phyloP scores from a whole-genome alignment of 1,140 invertebrate genomes.

The Diorhabda carinulata region DNA sequence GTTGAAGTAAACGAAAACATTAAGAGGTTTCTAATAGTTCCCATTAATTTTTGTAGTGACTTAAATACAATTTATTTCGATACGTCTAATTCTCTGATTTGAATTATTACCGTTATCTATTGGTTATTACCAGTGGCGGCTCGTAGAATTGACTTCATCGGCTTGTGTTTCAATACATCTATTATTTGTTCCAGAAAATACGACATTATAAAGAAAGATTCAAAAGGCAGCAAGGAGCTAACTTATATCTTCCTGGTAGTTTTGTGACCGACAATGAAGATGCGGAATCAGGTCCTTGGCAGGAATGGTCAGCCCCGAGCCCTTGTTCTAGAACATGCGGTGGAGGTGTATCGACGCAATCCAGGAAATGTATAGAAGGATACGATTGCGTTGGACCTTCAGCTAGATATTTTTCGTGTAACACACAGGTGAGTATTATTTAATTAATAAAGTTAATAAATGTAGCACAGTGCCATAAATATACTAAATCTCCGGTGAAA shows the following conservation, averaged over 20 bases:
- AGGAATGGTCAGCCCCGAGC: conserved; percentile 70
- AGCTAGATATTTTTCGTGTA: conserved; percentile 84
- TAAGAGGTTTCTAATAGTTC: too few relatives aligned
- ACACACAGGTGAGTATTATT: conserved; percentile 64
- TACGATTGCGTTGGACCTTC: conserved; percentile 69
- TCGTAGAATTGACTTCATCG: too few relatives aligned
- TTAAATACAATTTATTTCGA: too few relatives aligned
- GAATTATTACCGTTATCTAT: too few relatives aligned
- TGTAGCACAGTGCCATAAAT: too few relatives aligned
- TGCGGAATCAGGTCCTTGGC: conserved; percentile 61
- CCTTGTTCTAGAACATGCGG: conserved; percentile 84
- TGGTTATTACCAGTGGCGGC: too few relatives aligned
- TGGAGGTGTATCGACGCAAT: conserved; percentile 78
- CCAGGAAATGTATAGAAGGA: conserved; percentile 63
- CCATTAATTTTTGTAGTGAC: too few relatives aligned
- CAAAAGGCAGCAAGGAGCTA: conserved; percentile 67
- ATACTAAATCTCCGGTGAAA: too few relatives aligned
- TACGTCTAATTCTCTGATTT: too few relatives aligned
- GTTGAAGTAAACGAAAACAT: too few relatives aligned
- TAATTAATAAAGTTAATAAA: not conserved
- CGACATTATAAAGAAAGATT: conserved; percentile 58
- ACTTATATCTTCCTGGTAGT: conserved; percentile 62
- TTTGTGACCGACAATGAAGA: conserved; percentile 64
- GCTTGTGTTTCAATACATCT: too few relatives aligned
- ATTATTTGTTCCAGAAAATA: conserved; percentile 40